Evolutionary conservation across 2,797 vertebrate species (phyloP), one percentile per base, ranked within the genome.

Genomic region (Leucoraja ocellata): DNA sequence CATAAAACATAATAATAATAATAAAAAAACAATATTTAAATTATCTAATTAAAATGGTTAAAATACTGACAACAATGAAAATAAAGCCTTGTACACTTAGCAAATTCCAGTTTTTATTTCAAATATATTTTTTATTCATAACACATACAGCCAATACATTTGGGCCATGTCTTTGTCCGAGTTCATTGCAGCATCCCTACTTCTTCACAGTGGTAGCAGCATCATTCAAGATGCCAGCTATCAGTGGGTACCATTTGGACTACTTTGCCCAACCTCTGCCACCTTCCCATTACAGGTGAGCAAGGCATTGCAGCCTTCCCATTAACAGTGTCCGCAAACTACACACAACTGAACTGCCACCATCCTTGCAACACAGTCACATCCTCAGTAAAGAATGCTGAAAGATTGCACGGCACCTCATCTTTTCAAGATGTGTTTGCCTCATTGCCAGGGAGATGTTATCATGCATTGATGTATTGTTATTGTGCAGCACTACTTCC

Each of bases 381-480:
- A 7, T 68, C 84, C 21, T 14, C 8, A n/a, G 4, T n/a, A 86
- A 86, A 86, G 32, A n/a, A 3, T 88, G 84, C n/a, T 1, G 63
- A 68, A 68, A 32, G 10, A 46, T 32, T 88, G 61, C 11, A 36
- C 21, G 23, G 10, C 32, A 63, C 3, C 32, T 88, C 58, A 86
- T 28, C 83, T 63, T 86, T 86, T 65, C 84, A 23, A n/a, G 16
- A 68, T 68, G 84, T 36, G n/a, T 65, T 36, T 21, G 68, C 32
- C 61, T 36, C 84, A 32, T 36, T 88, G 65, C 32, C n/a, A 88
- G 18, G n/a, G 32, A 88, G n/a, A 88, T 68, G 65, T 88, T 88
- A 88, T 68, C 84, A 68, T 68, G 84, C 61, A 88, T 68, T 36
- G 32, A 68, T 32, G 7, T n/a, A 61, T 65, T 21, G 32, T 68